These are phyloP conservation scores for Lophochroa leadbeateri DNA, from an alignment of 2,113 vertebrate genomes.

Conservation along the genomic window DNA sequence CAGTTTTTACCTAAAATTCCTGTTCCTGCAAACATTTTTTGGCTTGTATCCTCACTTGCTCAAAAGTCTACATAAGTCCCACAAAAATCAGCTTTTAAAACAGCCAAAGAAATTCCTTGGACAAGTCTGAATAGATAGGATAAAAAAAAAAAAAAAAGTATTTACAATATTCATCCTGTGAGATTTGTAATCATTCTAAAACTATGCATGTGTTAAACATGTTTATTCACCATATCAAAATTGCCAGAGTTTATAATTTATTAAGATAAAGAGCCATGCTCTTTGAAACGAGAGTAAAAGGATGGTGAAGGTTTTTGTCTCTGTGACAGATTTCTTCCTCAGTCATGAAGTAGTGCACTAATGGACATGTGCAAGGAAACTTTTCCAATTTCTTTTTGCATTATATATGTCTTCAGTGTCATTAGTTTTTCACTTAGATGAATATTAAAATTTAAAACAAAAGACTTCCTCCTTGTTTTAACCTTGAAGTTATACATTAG, in stretches of 20 bases:
- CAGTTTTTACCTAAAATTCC: background rate
- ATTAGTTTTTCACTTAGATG: conserved; percentile 32
- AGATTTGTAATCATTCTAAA: background rate
- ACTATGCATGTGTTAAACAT: background rate
- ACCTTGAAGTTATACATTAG: conserved; percentile 16
- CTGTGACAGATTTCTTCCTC: background rate
- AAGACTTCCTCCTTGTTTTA: conserved; percentile 36
- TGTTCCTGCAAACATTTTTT: background rate
- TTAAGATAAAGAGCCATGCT: background rate
- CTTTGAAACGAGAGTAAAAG: background rate
- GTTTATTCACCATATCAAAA: background rate
- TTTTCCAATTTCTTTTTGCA: conserved; percentile 23
- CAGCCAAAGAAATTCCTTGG: background rate
- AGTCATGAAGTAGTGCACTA: conserved; percentile 34
- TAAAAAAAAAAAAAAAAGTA: background rate
- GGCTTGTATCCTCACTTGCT: background rate
- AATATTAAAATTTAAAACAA: conserved; percentile 54
- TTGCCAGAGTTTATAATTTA: background rate
- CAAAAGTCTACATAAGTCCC: background rate
- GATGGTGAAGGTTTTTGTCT: background rate
- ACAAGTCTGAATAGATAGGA: background rate
- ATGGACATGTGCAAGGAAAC: background rate
- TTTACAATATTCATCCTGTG: background rate
- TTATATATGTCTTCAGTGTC: conserved; percentile 15
- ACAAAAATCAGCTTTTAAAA: background rate